phyloP scores from a whole-genome alignment of 2,113 vertebrate species.

The Macaca mulatta region DNA sequence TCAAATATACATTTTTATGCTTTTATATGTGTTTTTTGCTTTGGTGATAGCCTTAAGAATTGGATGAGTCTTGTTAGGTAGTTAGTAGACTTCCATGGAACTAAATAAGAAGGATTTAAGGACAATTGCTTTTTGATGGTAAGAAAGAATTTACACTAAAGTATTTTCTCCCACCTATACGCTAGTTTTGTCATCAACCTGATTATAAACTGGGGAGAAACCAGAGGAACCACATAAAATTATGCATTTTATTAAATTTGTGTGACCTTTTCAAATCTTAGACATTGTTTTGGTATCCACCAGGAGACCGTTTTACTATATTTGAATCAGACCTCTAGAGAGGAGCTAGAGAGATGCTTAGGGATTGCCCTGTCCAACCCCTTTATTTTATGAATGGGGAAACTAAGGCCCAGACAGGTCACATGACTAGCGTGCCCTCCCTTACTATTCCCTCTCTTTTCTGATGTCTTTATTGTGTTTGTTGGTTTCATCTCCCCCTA shows the following conservation, averaged over 20 bases:
- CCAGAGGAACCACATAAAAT: neutral
- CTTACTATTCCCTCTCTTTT: neutral
- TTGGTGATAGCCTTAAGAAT: neutral
- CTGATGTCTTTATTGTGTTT: neutral
- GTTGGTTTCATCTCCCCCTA: neutral
- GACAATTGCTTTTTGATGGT: neutral
- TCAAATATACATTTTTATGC: neutral
- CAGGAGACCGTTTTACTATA: neutral
- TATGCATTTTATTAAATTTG: neutral
- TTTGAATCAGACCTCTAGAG: neutral
- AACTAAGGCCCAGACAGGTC: neutral
- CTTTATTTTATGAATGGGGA: neutral
- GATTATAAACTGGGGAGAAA: neutral
- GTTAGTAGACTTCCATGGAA: neutral
- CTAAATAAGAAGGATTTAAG: slow-evolving; percentile 5
- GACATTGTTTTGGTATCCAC: neutral
- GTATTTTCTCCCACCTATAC: neutral
- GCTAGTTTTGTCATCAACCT: neutral
- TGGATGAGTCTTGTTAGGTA: neutral
- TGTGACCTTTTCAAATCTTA: neutral
- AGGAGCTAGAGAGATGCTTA: neutral
- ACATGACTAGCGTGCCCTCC: neutral
- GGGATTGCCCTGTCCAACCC: neutral
- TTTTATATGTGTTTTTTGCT: neutral
- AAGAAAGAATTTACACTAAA: neutral